These are phyloP conservation scores for Eupeodes luniger DNA, from an alignment of 2,888 invertebrate genomes.

Conservation along the genomic window DNA sequence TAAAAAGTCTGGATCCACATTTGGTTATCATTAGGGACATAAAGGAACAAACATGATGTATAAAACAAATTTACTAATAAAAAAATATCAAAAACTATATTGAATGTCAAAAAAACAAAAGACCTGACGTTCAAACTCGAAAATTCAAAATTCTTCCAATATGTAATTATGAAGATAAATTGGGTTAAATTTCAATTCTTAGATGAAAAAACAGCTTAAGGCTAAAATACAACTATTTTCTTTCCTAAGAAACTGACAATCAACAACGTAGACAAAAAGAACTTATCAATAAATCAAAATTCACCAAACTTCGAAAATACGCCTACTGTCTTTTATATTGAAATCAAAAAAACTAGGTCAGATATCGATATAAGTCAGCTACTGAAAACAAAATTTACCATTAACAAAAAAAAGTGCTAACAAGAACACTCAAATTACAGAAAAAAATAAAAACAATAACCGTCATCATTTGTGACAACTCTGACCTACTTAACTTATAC, in stretches of 20 bases:
- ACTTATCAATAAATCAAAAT: slow-evolving; percentile 2
- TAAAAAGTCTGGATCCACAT: no score
- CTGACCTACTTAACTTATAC: slow-evolving; percentile 23
- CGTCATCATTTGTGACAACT: neutral
- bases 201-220: neutral
- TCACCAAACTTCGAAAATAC: neutral
- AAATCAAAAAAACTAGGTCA: slow-evolving; percentile 15
- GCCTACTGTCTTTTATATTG: slow-evolving; percentile 19
- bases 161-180: neutral
- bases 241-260: neutral
- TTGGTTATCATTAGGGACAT: no score
- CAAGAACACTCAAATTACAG: neutral
- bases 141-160: neutral
- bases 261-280: neutral
- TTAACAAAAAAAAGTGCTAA: slow-evolving; percentile 6
- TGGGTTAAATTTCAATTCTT: no score
- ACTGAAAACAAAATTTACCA: neutral
- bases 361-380: neutral
- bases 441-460: neutral
- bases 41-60: no score
- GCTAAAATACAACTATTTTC: neutral
- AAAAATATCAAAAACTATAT: no score
- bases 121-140: neutral
- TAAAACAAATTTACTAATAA: no score
- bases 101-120: slow-evolving; percentile 2